Conservation (phyloP, 1,140 invertebrate genomes). For the Drosophila yakuba region DNA sequence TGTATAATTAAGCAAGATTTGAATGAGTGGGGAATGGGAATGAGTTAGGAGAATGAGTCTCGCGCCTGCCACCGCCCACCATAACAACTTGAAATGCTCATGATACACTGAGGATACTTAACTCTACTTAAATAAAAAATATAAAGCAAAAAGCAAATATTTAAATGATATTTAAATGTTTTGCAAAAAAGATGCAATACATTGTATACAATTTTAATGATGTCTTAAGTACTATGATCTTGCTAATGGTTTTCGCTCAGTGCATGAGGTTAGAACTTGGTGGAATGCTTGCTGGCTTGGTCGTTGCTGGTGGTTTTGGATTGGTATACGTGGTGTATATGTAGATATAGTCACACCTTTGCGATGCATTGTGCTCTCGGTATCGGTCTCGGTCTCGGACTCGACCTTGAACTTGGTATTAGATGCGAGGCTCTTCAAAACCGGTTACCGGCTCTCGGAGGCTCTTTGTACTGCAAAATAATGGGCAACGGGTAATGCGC, state of each 20-base stretch:
- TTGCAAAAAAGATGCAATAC: too few species aligned
- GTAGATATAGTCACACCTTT: conserved; percentile 60
- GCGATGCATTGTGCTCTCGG: conserved; percentile 56
- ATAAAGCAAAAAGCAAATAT: not conserved
- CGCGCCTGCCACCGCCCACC: conserved; percentile 35
- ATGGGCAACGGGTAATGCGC: conserved; percentile 57
- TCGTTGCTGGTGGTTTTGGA: conserved; percentile 8
- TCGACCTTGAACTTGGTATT: conserved; percentile 80
- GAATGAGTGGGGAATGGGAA: conserved; percentile 29
- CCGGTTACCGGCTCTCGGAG: conserved; percentile 51
- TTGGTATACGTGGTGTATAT: conserved; percentile 4
- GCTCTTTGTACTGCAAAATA: conserved; percentile 65
- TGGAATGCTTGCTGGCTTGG: conserved; percentile 7
- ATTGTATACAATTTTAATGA: too few species aligned
- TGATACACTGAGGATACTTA: conserved; percentile 6
- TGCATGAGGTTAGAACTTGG: conserved; percentile 29
- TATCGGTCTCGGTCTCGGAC: conserved; percentile 40
- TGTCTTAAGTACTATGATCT: not conserved
- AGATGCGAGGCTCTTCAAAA: conserved; percentile 70
- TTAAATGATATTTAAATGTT: too few species aligned
- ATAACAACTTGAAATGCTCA: conserved; percentile 28
- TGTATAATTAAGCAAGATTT: conserved; percentile 64
- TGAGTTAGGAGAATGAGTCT: conserved; percentile 26
- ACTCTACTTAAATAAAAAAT: too few species aligned
- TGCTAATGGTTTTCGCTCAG: not conserved